Conservation (phyloP, 2,888 invertebrate species). For the Antheraea assamensis region DNA sequence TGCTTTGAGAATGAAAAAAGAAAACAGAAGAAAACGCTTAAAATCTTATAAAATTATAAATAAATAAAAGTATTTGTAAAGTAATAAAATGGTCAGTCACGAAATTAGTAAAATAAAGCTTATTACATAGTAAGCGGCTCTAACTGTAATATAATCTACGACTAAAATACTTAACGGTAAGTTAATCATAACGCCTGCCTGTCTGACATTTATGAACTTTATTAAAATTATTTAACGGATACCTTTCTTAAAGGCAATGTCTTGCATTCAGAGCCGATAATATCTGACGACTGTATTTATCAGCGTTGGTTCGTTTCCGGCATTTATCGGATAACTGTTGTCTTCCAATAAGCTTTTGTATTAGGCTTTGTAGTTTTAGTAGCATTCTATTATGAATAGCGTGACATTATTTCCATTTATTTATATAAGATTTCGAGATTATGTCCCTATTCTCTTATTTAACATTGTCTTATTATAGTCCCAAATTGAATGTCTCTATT, state of each 20-base stretch:
- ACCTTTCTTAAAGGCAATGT: background rate
- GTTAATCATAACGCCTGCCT: background rate
- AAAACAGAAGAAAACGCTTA: no score
- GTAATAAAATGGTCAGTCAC: no score
- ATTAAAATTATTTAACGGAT: background rate
- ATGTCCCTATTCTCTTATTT: background rate
- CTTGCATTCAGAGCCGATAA: slow-evolving; percentile 5
- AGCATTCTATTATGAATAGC: background rate
- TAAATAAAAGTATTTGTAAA: no score
- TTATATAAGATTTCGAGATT: background rate
- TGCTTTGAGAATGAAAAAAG: no score
- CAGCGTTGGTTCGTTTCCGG: background rate
- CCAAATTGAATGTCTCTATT: background rate
- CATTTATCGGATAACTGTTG: slow-evolving; percentile 1
- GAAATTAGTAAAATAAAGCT: no score
- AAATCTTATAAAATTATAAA: no score
- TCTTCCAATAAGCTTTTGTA: background rate
- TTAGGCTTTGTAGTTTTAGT: background rate
- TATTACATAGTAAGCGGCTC: no score
- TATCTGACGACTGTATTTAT: background rate
- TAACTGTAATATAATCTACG: background rate
- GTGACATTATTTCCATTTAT: background rate
- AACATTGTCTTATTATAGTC: background rate
- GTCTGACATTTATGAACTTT: background rate
- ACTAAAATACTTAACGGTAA: background rate